phyloP scores from a whole-genome alignment of 35 echinoderm and acorn worm species.

The Ophiothrix spiculata region DNA sequence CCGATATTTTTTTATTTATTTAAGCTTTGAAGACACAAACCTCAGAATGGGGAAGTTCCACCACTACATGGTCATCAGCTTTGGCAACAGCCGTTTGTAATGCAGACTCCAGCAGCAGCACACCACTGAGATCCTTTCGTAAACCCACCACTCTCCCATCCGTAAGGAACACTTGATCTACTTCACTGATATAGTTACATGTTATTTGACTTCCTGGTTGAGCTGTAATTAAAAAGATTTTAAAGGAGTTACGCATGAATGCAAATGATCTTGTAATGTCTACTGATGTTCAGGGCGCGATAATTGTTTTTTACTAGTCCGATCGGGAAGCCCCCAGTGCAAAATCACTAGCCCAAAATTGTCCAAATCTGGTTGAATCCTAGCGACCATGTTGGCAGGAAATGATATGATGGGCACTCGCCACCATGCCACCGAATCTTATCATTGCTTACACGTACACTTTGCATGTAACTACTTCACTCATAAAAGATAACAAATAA shows the following conservation, averaged over 20 bases:
- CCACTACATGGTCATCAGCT: constrained; percentile 59
- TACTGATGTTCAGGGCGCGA: constrained; percentile 11
- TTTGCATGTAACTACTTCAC: too few relatives aligned
- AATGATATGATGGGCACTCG: too few relatives aligned
- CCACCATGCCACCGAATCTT: too few relatives aligned
- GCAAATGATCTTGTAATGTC: not conserved
- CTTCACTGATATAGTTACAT: constrained; percentile 78
- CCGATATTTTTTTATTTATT: too few relatives aligned
- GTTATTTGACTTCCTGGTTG: constrained; percentile 30
- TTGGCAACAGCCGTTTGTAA: constrained; percentile 79
- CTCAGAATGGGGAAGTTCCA: constrained; percentile 95
- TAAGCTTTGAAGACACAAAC: not conserved
- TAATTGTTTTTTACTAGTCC: too few relatives aligned
- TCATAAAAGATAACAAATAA: too few relatives aligned
- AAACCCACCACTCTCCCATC: constrained; percentile 71
- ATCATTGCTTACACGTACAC: too few relatives aligned
- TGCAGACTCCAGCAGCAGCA: constrained; percentile 93
- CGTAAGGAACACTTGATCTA: constrained; percentile 79
- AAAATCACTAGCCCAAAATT: too few relatives aligned
- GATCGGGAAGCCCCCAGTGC: too few relatives aligned
- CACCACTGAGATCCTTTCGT: constrained; percentile 87
- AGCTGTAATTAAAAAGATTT: constrained; percentile 17
- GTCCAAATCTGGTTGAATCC: too few relatives aligned
- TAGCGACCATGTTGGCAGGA: too few relatives aligned
- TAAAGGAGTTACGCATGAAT: not conserved